Conservation (phyloP, 2,888 invertebrate genomes). For the Malthinus seriepunctatus region DNA sequence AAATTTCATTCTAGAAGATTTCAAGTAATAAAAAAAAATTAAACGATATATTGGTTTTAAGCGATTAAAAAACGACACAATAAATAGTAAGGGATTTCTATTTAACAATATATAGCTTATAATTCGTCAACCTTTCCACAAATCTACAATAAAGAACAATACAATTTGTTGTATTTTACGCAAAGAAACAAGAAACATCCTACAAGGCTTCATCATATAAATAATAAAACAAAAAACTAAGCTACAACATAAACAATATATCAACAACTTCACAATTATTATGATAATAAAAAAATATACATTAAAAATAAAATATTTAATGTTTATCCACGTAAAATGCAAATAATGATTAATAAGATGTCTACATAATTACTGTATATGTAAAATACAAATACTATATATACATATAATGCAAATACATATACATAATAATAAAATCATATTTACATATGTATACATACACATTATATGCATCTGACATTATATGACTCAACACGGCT, state of each 20-base stretch:
- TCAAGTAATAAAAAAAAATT: not conserved
- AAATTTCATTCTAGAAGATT: not conserved
- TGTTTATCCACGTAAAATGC: constrained; percentile 54
- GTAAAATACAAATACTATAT: constrained; percentile 39
- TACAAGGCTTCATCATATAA: constrained; percentile 49
- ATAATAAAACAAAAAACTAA: constrained; percentile 52
- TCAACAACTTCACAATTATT: constrained; percentile 53
- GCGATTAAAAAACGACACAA: constrained; percentile 12
- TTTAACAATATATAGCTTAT: constrained; percentile 60
- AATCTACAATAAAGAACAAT: constrained; percentile 59
- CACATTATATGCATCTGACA: constrained; percentile 38
- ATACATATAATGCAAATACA: constrained; percentile 23
- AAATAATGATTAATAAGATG: constrained; percentile 45
- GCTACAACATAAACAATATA: constrained; percentile 53
- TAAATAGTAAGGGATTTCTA: constrained; percentile 59
- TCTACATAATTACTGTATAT: constrained; percentile 36
- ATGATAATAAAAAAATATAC: constrained; percentile 47
- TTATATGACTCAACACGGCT: constrained; percentile 37
- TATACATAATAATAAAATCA: constrained; percentile 14
- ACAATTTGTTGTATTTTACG: constrained; percentile 54
- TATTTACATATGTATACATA: constrained; percentile 39
- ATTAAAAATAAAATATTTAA: constrained; percentile 45
- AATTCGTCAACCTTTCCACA: constrained; percentile 60
- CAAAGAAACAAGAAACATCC: constrained; percentile 52
- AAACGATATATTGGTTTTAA: constrained; percentile 1